phyloP scores from a whole-genome alignment of 2,113 vertebrate species.

The Acinonyx jubatus region DNA sequence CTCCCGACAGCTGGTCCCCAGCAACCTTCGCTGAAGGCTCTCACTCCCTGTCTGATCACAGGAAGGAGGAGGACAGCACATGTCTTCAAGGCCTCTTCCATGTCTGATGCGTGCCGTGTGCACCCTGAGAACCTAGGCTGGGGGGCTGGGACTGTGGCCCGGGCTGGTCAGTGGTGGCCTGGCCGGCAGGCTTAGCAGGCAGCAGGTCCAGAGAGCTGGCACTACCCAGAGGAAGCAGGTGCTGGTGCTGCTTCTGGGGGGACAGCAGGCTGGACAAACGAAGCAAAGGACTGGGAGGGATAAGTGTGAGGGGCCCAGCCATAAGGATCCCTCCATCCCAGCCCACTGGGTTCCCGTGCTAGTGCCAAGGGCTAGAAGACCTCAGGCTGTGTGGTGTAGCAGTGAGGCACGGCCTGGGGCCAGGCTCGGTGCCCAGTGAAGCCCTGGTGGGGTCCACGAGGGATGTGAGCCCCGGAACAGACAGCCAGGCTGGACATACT shows the following conservation, averaged over 20 bases:
- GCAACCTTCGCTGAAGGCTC: background rate
- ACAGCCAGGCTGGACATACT: background rate
- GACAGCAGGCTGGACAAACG: background rate
- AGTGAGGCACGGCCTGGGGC: background rate
- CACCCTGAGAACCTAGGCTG: background rate
- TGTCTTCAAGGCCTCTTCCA: background rate
- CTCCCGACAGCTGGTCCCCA: no score
- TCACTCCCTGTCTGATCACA: background rate
- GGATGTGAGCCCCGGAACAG: background rate
- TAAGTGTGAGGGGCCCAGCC: background rate
- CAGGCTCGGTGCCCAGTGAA: background rate
- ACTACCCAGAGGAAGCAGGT: background rate
- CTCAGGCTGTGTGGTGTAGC: background rate
- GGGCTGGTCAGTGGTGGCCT: background rate
- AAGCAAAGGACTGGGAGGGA: background rate
- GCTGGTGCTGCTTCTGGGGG: background rate
- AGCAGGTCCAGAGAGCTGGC: background rate
- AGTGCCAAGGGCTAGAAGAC: background rate
- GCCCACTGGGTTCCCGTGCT: background rate
- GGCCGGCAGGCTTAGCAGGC: background rate
- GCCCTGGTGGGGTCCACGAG: background rate
- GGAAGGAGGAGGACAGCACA: background rate
- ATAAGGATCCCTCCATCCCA: background rate
- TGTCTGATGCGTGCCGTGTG: fast-evolving
- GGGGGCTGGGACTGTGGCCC: background rate